Conservation (phyloP, 2,797 vertebrate genomes). For the Chiloscyllium punctatum region DNA sequence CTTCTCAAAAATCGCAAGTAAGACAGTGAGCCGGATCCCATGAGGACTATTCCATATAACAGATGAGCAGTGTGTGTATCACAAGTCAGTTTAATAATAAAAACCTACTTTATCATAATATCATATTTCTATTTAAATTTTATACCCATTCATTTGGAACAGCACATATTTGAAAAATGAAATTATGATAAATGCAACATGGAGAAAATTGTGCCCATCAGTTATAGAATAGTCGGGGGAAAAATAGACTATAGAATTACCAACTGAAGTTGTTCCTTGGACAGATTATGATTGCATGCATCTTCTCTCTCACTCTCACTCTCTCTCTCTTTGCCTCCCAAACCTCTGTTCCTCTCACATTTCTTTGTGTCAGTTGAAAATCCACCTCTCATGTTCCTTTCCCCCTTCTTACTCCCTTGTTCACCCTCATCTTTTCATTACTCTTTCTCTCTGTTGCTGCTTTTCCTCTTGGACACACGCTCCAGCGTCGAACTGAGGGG, state of each 20-base stretch:
- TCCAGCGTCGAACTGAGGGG: background rate
- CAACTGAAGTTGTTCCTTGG: too few species aligned
- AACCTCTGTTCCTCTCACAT: background rate
- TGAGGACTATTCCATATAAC: background rate
- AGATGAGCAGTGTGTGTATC: background rate
- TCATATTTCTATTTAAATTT: background rate
- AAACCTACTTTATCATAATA: slow-evolving; percentile 32
- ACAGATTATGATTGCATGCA: background rate
- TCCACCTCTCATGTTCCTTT: background rate
- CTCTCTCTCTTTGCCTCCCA: background rate
- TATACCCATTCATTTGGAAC: slow-evolving; percentile 14
- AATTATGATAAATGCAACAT: slow-evolving; percentile 19
- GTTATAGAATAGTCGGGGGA: background rate
- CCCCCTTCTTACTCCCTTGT: background rate
- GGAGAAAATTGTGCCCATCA: background rate
- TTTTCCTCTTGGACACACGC: background rate
- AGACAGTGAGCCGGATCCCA: background rate
- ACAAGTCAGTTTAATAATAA: slow-evolving; percentile 6
- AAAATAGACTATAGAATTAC: background rate
- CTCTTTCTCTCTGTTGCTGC: background rate
- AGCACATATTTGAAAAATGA: background rate
- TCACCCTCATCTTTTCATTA: background rate
- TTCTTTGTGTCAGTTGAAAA: background rate
- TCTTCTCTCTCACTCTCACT: too few species aligned
- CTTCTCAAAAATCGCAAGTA: too few species aligned